Conservation (phyloP, 1,140 invertebrate species). For the Drosophila cardini region DNA sequence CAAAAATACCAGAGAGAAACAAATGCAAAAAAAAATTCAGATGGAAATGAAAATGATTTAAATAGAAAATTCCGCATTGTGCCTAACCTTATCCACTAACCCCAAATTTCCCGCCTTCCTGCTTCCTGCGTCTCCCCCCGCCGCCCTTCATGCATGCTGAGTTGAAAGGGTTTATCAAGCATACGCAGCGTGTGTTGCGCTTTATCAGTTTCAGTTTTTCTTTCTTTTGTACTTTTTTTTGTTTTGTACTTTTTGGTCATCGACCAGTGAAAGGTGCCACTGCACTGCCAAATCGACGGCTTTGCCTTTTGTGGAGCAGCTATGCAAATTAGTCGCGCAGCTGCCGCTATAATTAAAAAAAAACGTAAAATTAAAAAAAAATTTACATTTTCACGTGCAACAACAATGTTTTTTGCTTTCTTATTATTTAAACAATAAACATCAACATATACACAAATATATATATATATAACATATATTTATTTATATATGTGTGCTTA, state of each 20-base stretch:
- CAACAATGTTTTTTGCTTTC: constrained; percentile 36
- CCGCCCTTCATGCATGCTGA: constrained; percentile 2
- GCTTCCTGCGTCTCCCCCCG: neutral
- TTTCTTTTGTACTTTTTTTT: neutral
- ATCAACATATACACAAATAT: constrained; percentile 2
- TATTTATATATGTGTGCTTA: constrained; percentile 8
- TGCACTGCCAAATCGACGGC: constrained; percentile 20
- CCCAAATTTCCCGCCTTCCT: neutral
- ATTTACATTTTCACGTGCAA: constrained; percentile 28
- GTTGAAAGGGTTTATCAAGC: constrained; percentile 29
- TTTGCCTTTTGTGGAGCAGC: constrained; percentile 35
- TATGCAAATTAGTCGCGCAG: constrained; percentile 50
- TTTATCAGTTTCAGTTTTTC: constrained; percentile 13
- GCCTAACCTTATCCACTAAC: constrained; percentile 25
- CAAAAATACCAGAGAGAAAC: constrained; percentile 4
- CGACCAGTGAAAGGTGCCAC: constrained; percentile 48
- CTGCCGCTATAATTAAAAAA: constrained; percentile 32
- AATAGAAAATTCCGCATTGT: constrained; percentile 10
- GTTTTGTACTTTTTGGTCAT: constrained; percentile 30
- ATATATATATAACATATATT: neutral
- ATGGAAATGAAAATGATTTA: constrained; percentile 1
- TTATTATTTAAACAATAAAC: neutral
- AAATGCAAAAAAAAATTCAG: neutral
- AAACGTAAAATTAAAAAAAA: constrained; percentile 6
- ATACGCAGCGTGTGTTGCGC: constrained; percentile 27